A percentile compares a stretch with the other conserved stretches of the same genome.
phyloP scores from a whole-genome alignment of 2,797 vertebrate genomes.

The Enteromius anoplus region DNA sequence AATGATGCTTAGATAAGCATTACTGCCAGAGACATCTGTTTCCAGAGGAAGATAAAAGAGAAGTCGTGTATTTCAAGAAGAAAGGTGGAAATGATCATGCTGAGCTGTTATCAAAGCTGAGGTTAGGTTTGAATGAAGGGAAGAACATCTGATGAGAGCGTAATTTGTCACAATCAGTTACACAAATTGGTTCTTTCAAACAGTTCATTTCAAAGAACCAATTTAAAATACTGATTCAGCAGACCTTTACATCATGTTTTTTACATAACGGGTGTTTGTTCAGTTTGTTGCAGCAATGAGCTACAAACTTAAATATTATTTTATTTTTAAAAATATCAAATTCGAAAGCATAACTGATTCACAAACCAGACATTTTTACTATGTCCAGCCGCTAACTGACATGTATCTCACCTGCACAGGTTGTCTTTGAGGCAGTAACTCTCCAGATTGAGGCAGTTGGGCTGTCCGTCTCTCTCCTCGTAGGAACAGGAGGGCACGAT shows the following conservation, averaged over 20 bases:
- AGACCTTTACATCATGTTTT: neutral
- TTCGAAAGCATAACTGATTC: too few relatives aligned
- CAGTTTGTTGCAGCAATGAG: neutral
- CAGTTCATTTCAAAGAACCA: neutral
- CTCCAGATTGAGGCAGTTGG: conserved; percentile 88
- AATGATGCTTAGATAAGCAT: conserved; percentile 52
- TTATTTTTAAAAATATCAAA: neutral
- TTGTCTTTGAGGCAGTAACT: conserved; percentile 82
- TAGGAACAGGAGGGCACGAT: conserved; percentile 94
- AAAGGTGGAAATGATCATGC: conserved; percentile 28
- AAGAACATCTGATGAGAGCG: neutral
- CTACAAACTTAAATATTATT: neutral
- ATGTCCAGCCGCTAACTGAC: neutral
- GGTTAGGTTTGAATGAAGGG: neutral
- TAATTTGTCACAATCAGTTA: conserved; percentile 6
- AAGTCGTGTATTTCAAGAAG: conserved; percentile 19
- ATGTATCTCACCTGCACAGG: conserved; percentile 87
- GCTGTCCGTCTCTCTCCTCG: conserved; percentile 76
- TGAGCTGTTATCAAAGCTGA: conserved; percentile 29
- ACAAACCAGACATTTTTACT: too few relatives aligned
- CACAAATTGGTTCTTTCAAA: conserved; percentile 17
- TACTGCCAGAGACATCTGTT: conserved; percentile 48
- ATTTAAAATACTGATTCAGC: conserved; percentile 16
- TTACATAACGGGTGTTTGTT: neutral
- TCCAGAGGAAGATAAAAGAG: conserved; percentile 35